phyloP scores from a whole-genome alignment of 2,888 invertebrate species.

The Brenthis hecate region DNA sequence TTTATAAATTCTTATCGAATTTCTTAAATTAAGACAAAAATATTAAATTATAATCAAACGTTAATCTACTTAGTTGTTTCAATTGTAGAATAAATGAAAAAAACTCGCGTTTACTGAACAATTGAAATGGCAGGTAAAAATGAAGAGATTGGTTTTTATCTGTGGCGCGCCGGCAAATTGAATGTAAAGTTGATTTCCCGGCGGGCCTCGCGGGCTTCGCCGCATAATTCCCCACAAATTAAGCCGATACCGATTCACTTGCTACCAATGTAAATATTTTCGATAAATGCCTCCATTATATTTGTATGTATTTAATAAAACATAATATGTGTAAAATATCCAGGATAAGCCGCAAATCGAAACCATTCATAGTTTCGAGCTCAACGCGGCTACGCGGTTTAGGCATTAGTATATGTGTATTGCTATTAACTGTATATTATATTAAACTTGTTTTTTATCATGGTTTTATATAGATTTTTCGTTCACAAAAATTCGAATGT shows the following conservation, averaged over 20 bases:
- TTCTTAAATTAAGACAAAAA: not conserved
- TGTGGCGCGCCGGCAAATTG: slow-evolving; percentile 74
- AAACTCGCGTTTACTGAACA: slow-evolving; percentile 30
- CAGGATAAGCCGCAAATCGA: slow-evolving; percentile 15
- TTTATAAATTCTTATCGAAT: not conserved
- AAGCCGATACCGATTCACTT: slow-evolving; percentile 75
- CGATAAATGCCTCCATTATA: slow-evolving; percentile 69
- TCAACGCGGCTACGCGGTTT: not conserved
- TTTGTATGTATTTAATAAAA: slow-evolving; percentile 39
- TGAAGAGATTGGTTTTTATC: slow-evolving; percentile 77
- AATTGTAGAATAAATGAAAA: slow-evolving; percentile 33
- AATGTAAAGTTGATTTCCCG: slow-evolving; percentile 82
- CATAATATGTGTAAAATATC: slow-evolving; percentile 40
- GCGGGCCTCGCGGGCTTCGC: slow-evolving; percentile 66
- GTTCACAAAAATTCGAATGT: too few relatives aligned
- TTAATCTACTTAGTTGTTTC: slow-evolving; percentile 19
- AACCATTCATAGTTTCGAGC: slow-evolving; percentile 8
- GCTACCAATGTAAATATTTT: slow-evolving; percentile 78
- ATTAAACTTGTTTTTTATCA: too few relatives aligned
- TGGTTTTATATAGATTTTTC: too few relatives aligned
- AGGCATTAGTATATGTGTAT: not conserved
- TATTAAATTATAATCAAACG: slow-evolving; percentile 1
- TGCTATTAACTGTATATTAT: too few relatives aligned
- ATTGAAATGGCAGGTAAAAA: slow-evolving; percentile 46
- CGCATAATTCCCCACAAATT: slow-evolving; percentile 76